Evolutionary conservation across 2,113 vertebrate species (phyloP).

Genomic region (Thymallus thymallus): DNA sequence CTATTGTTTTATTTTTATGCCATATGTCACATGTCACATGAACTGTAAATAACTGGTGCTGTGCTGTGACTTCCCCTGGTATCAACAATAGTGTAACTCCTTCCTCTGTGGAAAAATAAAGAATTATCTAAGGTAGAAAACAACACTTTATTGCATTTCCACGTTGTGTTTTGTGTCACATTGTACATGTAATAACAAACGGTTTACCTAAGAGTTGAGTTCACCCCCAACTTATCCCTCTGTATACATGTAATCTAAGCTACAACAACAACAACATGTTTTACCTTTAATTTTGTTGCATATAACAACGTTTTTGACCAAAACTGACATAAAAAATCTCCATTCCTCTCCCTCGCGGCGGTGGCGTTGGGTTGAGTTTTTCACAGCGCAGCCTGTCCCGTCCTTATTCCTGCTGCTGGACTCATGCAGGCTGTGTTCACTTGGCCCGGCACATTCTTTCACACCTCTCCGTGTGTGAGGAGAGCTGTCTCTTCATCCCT

Average conservation of each 20-base stretch:
- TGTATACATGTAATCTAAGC: no score
- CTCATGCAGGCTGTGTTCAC: conserved; percentile 74
- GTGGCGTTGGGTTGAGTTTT: conserved; percentile 67
- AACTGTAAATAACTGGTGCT: neutral
- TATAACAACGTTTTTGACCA: conserved; percentile 20
- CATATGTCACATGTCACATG: neutral
- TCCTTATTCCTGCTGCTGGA: conserved; percentile 69
- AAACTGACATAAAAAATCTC: conserved; percentile 55
- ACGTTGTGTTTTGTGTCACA: no score
- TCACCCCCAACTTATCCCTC: no score
- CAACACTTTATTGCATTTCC: neutral
- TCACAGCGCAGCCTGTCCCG: conserved; percentile 73
- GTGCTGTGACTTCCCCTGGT: no score
- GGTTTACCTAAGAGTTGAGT: no score
- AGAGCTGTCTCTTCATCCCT: conserved; percentile 70
- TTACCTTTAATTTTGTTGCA: neutral
- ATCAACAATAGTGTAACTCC: no score
- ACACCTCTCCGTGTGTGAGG: conserved; percentile 75
- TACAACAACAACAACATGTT: no score
- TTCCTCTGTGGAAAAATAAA: no score
- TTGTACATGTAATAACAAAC: no score
- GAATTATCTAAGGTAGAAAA: neutral
- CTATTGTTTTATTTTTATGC: neutral
- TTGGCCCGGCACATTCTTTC: conserved; percentile 75
- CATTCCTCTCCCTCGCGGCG: conserved; percentile 59